Base-by-base conservation (phyloP, 2,113 vertebrate species). In the Sorex araneus region DNA sequence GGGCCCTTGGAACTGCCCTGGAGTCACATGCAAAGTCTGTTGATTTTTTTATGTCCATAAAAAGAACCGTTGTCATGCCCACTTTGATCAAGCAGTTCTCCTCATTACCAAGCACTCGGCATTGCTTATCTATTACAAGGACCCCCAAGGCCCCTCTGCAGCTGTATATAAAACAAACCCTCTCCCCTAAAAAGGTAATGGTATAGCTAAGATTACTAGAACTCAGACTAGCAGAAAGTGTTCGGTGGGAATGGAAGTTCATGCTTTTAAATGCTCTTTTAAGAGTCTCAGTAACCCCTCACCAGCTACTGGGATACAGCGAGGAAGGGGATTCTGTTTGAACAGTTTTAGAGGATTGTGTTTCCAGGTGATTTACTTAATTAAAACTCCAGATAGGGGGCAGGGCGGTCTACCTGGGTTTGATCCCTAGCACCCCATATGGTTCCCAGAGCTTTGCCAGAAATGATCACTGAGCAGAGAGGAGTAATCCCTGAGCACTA, bases 211-310 rank as follows among this genome's bases (percentile, higher is more conserved):
- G 92, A 28, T 60, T 40, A 47, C 47, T 84, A 28, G 36, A 93
- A 66, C 15, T 90, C 21, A 40, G 32, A 16, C 27, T 64, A 36
- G 71, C 28, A 43, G 86, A 70, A 89, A 79, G 27, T 47, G 90
- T 94, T 34, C n/a, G 47, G 30, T 50, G 67, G 71, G 15, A 54
- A 94, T 81, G 57, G 45, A 16, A 30, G 63, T 84, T 66, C 50
- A 16, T 27, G 40, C 16, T 6, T 90, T 83, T 54, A 36, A 23
- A 87, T 23, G 23, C 45, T 47, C 43, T 45, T 76, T 84, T 25
- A 69, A 9, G 54, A 4, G 40, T 25, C 57, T 86, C 25, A 63
- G 18, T 50, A 36, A 64, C 78, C 15, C 21, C 9, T 92, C 8
- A 1, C 10, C 10, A 63, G 67, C 30, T 34, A 19, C 13, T 75